Base-by-base conservation (phyloP, 1,140 invertebrate species). In the Magallana ariakensis region DNA sequence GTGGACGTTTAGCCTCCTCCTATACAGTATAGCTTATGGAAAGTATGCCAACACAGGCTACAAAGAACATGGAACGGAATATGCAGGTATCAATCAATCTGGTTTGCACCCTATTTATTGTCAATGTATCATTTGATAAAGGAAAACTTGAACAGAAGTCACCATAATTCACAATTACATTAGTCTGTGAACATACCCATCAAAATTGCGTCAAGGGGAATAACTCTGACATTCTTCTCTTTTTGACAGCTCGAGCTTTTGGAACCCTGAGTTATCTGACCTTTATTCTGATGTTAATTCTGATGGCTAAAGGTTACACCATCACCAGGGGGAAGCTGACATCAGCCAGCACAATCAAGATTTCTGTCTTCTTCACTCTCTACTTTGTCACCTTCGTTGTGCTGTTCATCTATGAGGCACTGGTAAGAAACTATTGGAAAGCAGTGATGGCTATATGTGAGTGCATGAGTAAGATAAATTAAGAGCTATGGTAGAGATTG, bases 261-360 rank as follows among this genome's bases (percentile, higher is more conserved):
- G 96, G 97, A 94, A 96, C 97, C 1, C 94, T 96, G 16, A 96
- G 97, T 88, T 81, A 97, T 96, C 92, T 94, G 58, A 83, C 93
- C 0, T 98, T 97, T 90, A 95, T 98, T 0, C 92, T 98, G 0
- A 95, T 98, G 56, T 95, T 99, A 53, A 95, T 99, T 33, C 94
- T 99, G 19, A 95, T 98, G 92, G 97, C 97, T 0, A 98, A 98
- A 94, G 98, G 98, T 3, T 98, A 97, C 92, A 98, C 98, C 0
- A 97, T 99, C 15, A 98, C 98, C 0, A 95, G 97, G 85, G 98
- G 97, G 0, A 94, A 97, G 2, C 94, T 98, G 15, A 96, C 96
- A 66, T 94, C 96, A 1, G 95, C 94, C 15, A 97, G 97, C 26
- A 96, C 96, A 0, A 95, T 97, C 6, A 97, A 97, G 94, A 94